Conservation (phyloP, 2,113 vertebrate species). For the Bombycilla garrulus region DNA sequence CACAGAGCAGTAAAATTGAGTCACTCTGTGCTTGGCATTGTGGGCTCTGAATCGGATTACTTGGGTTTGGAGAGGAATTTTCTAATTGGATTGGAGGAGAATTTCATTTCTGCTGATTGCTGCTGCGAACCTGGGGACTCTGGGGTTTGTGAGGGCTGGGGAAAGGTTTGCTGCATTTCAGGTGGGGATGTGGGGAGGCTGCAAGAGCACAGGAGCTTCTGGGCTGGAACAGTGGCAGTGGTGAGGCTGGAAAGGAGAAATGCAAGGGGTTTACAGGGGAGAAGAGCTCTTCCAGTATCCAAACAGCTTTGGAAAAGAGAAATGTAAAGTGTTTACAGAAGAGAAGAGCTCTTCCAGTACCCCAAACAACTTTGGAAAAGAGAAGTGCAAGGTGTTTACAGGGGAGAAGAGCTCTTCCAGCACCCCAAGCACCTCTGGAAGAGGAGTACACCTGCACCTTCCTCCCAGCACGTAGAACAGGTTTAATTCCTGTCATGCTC, state of each 20-base stretch:
- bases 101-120: neutral
- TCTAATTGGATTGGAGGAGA: neutral
- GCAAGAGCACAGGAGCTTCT: no score
- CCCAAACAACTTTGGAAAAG: no score
- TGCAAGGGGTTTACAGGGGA: no score
- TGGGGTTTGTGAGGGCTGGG: neutral
- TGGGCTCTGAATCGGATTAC: rapidly evolving
- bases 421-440: rapidly evolving
- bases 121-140: neutral
- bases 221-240: neutral
- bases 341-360: no score
- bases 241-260: rapidly evolving
- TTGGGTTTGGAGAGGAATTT: neutral
- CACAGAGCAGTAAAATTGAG: rapidly evolving
- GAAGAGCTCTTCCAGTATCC: no score
- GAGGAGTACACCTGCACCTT: rapidly evolving
- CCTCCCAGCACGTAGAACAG: rapidly evolving
- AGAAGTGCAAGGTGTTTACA: no score
- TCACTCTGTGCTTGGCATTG: neutral
- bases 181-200: rapidly evolving
- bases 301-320: no score
- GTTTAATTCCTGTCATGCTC: neutral
- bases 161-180: neutral
- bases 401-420: neutral
- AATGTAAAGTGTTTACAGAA: no score